Evolutionary conservation across 2,888 invertebrate species (phyloP).

Genomic region (Pristionchus entomophagus): DNA sequence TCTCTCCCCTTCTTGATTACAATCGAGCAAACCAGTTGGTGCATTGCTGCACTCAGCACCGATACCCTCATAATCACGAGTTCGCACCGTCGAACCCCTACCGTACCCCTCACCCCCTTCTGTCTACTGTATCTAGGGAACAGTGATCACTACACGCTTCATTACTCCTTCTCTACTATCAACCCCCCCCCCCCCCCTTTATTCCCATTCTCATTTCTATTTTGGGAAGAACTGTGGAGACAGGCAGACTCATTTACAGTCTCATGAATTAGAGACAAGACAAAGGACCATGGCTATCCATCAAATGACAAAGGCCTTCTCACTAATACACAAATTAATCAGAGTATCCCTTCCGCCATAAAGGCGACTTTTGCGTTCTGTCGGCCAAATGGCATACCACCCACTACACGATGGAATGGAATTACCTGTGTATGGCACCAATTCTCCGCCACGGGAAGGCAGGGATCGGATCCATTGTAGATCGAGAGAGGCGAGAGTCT

Average conservation of each 20-base stretch:
- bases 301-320: background rate
- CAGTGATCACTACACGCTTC: background rate
- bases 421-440: constrained; percentile 92
- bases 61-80: background rate
- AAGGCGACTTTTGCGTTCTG: background rate
- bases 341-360: background rate
- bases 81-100: background rate
- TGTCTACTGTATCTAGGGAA: background rate
- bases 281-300: background rate
- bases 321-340: background rate
- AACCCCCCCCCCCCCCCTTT: background rate
- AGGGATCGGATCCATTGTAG: constrained; percentile 51
- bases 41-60: background rate
- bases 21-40: background rate
- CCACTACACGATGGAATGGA: background rate
- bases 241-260: background rate
- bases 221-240: background rate
- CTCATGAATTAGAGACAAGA: background rate
- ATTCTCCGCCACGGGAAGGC: constrained; percentile 93
- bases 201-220: background rate
- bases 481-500: constrained; percentile 41
- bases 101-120: background rate
- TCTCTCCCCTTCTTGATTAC: background rate
- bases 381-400: background rate
- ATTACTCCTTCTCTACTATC: background rate